A percentile compares a stretch with the other conserved stretches of the same genome.
Evolutionary conservation across 2,888 invertebrate genomes (phyloP).

Genomic region (Ypsolopha sequella): DNA sequence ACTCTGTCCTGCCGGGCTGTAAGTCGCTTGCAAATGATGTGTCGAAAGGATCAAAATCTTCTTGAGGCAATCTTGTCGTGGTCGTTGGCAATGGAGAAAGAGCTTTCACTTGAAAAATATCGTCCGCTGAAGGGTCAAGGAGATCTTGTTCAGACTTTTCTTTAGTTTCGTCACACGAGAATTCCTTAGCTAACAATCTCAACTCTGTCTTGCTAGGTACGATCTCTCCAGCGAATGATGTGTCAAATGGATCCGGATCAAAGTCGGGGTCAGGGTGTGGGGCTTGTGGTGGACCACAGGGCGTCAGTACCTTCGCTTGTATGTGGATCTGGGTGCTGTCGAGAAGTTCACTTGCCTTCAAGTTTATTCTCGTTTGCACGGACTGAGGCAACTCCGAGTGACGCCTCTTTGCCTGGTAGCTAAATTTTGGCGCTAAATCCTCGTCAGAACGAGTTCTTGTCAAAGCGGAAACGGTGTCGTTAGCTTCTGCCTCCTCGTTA

Average conservation of each 20-base stretch:
- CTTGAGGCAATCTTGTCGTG: slow-evolving; percentile 28
- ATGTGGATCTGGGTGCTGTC: slow-evolving; percentile 38
- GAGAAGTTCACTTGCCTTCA: slow-evolving; percentile 45
- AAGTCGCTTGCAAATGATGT: slow-evolving; percentile 83
- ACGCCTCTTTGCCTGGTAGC: slow-evolving; percentile 47
- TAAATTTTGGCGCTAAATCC: slow-evolving; percentile 69
- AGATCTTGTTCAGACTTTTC: slow-evolving; percentile 37
- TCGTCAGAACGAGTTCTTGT: slow-evolving; percentile 75
- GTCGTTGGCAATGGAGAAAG: slow-evolving; percentile 74
- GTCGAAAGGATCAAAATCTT: slow-evolving; percentile 84
- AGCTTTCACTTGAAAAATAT: slow-evolving; percentile 76
- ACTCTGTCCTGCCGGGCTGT: slow-evolving; percentile 81
- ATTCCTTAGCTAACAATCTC: slow-evolving; percentile 81
- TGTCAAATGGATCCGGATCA: slow-evolving; percentile 87
- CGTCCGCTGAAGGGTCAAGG: slow-evolving; percentile 63
- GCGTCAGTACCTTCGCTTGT: slow-evolving; percentile 76
- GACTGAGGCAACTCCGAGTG: slow-evolving; percentile 62
- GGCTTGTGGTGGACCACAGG: slow-evolving; percentile 41
- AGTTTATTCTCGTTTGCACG: slow-evolving; percentile 21
- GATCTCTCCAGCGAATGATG: slow-evolving; percentile 83
- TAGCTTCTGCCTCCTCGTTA: slow-evolving; percentile 71
- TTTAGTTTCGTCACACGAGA: slow-evolving; percentile 68
- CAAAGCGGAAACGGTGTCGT: slow-evolving; percentile 74
- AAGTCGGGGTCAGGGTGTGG: slow-evolving; percentile 40
- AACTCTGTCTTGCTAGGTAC: slow-evolving; percentile 84